phyloP scores from a whole-genome alignment of 2,113 vertebrate genomes.

The Neotoma lepida region DNA sequence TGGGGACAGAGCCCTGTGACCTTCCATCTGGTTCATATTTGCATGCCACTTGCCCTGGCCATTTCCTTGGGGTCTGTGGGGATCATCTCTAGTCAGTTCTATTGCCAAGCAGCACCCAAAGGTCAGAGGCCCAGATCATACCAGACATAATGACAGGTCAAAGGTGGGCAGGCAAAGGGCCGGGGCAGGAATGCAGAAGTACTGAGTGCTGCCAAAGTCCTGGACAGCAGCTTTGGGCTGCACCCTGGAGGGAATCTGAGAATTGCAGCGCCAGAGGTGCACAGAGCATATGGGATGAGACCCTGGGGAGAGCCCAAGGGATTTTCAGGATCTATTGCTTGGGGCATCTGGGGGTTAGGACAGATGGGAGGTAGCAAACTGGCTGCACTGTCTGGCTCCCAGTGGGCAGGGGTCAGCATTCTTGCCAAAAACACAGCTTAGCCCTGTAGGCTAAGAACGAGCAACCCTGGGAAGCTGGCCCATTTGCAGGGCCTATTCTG shows the following conservation, averaged over 20 bases:
- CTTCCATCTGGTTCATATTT: background rate
- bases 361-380: background rate
- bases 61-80: background rate
- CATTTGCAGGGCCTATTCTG: background rate
- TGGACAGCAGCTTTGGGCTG: background rate
- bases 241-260: background rate
- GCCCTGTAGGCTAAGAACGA: background rate
- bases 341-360: background rate
- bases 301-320: background rate
- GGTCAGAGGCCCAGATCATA: background rate
- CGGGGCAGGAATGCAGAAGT: background rate
- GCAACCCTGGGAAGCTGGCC: background rate
- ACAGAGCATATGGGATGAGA: background rate
- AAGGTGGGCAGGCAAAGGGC: background rate
- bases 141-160: background rate
- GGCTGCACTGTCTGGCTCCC: background rate
- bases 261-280: background rate
- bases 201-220: background rate
- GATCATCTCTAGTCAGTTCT: background rate
- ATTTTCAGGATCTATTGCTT: background rate
- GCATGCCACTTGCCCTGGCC: background rate
- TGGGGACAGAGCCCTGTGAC: background rate
- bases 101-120: background rate
- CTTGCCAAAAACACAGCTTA: background rate
- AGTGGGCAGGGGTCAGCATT: background rate